Evolutionary conservation across 64 coral and sea anemone species (phyloP).

Genomic region (Montipora foliosa): DNA sequence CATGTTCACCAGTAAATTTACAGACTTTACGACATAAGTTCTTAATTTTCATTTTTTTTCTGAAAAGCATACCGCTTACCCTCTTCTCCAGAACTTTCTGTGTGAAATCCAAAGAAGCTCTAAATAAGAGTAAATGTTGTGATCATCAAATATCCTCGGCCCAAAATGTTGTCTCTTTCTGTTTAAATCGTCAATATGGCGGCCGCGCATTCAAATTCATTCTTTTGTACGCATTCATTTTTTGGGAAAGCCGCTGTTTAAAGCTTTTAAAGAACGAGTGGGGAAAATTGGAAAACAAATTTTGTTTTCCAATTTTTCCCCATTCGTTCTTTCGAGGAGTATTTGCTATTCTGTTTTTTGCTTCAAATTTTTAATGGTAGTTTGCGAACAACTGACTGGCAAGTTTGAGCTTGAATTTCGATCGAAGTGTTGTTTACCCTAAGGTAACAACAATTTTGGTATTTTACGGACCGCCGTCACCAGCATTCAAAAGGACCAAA

Average conservation of each 20-base stretch:
- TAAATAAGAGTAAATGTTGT: background rate
- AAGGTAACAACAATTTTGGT: too few species aligned
- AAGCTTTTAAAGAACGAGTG: background rate
- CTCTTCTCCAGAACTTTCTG: background rate
- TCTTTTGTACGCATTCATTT: background rate
- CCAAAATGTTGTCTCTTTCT: background rate
- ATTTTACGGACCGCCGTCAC: too few species aligned
- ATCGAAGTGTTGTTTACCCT: too few species aligned
- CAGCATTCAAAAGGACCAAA: too few species aligned
- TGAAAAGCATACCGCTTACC: background rate
- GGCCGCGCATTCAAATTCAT: slow-evolving; percentile 20
- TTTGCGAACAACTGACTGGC: too few species aligned
- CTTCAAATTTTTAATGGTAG: too few species aligned
- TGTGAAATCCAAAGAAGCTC: background rate
- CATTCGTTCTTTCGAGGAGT: too few species aligned
- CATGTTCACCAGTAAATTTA: too few species aligned
- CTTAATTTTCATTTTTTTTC: background rate
- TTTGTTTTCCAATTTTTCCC: too few species aligned
- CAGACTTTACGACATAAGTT: background rate
- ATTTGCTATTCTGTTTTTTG: too few species aligned
- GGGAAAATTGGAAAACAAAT: too few species aligned
- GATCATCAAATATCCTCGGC: background rate
- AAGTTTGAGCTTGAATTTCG: too few species aligned
- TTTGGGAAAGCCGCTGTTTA: background rate
- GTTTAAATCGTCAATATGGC: slow-evolving; percentile 5